These are phyloP conservation scores for Dromas ardeola DNA, from an alignment of 2,113 vertebrate species.

Conservation along the genomic window DNA sequence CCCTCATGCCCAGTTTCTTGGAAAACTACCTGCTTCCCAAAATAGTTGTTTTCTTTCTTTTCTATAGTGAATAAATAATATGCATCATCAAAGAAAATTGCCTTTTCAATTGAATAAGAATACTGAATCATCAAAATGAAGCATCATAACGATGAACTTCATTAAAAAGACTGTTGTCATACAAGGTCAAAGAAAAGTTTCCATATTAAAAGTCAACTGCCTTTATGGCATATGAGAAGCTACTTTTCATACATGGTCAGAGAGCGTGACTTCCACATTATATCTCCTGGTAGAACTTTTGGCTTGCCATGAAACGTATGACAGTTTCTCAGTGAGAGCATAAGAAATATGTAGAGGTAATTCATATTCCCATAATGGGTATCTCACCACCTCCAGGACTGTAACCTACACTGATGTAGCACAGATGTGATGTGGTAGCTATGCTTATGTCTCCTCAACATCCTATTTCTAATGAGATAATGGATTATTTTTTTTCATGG, in stretches of 20 bases:
- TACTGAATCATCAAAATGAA: conserved; percentile 60
- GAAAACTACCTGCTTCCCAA: conserved; percentile 29
- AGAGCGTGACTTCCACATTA: neutral
- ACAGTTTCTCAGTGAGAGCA: neutral
- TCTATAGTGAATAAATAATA: conserved; percentile 42
- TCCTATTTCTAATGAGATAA: neutral
- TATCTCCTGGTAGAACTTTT: neutral
- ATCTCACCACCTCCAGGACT: neutral
- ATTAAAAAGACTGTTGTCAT: conserved; percentile 15
- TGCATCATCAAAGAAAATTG: conserved; percentile 70
- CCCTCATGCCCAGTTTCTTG: conserved; percentile 8
- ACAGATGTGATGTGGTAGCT: neutral
- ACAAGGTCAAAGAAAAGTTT: conserved; percentile 61
- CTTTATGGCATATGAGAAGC: neutral
- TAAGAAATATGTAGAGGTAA: neutral
- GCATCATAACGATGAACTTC: conserved; percentile 50
- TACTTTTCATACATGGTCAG: neutral
- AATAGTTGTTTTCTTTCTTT: conserved; percentile 42
- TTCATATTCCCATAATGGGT: neutral
- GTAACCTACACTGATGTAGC: neutral
- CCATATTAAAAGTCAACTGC: neutral
- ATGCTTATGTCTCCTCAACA: neutral
- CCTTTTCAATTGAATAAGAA: conserved; percentile 60
- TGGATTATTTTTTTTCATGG: neutral
- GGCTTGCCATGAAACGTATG: neutral